Conservation (phyloP, 2,113 vertebrate species). For the Artemisiospiza belli region DNA sequence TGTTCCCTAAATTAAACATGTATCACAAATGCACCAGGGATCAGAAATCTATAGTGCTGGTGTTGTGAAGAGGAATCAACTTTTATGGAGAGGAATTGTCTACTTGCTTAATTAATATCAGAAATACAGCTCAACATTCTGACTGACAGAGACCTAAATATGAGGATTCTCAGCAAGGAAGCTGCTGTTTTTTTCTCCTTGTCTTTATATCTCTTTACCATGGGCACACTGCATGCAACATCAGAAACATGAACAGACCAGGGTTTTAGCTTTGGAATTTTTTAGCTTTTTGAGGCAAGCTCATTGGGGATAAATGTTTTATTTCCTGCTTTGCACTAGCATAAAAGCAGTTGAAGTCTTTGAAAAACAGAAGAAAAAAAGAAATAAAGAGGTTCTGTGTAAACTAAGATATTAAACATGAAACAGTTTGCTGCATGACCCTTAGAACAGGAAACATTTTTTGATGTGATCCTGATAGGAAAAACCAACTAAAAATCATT, state of each 20-base stretch:
- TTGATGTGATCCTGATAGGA: background rate
- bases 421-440: background rate
- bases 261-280: background rate
- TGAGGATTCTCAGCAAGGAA: background rate
- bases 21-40: background rate
- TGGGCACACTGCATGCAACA: background rate
- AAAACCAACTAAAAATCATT: slow-evolving; percentile 18
- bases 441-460: slow-evolving; percentile 26
- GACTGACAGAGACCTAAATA: background rate
- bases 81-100: background rate
- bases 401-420: slow-evolving; percentile 28
- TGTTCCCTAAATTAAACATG: slow-evolving; percentile 1
- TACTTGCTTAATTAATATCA: background rate
- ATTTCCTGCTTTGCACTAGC: slow-evolving; percentile 33
- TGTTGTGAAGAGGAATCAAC: background rate
- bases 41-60: background rate
- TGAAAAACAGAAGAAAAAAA: background rate
- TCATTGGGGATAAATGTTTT: background rate
- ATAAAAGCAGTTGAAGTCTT: slow-evolving; percentile 1
- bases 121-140: background rate
- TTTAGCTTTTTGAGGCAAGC: background rate
- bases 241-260: background rate
- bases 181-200: background rate
- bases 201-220: background rate
- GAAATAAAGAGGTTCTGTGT: background rate